A percentile compares a stretch with the other conserved stretches of the same genome.
These are phyloP conservation scores for Hyperoplus immaculatus DNA, from an alignment of 2,797 vertebrate species.

Conservation along the genomic window DNA sequence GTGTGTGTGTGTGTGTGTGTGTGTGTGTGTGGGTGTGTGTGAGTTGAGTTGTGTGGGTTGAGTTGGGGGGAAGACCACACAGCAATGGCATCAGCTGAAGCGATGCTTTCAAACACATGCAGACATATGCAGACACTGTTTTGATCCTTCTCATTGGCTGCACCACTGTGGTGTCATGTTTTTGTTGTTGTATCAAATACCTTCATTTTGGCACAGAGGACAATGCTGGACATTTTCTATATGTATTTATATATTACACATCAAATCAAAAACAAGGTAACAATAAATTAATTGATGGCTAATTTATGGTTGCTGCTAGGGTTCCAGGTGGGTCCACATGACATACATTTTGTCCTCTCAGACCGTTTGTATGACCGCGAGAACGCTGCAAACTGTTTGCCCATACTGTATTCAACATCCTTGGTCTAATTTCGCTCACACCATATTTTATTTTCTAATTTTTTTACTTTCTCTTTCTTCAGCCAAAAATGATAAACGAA, in stretches of 20 bases:
- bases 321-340: neutral
- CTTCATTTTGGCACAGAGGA: neutral
- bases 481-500: neutral
- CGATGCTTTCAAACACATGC: constrained; percentile 56
- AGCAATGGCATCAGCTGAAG: constrained; percentile 77
- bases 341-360: neutral
- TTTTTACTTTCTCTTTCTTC: neutral
- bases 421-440: neutral
- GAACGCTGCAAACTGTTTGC: neutral
- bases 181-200: neutral
- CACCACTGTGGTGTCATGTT: neutral
- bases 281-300: neutral
- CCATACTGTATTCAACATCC: neutral
- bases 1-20: too few species aligned
- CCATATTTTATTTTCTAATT: too few species aligned
- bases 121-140: constrained; percentile 19
- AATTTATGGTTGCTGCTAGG: neutral
- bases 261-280: neutral
- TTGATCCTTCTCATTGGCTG: constrained; percentile 17
- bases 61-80: constrained; percentile 37
- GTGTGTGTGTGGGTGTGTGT: too few species aligned
- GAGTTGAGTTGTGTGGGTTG: constrained; percentile 7
- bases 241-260: neutral
- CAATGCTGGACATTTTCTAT: neutral
- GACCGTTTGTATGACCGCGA: too few species aligned